Evolutionary conservation across 2,888 invertebrate genomes (phyloP), one percentile per base, ranked within the genome.

Genomic region (Eilema sororculum): DNA sequence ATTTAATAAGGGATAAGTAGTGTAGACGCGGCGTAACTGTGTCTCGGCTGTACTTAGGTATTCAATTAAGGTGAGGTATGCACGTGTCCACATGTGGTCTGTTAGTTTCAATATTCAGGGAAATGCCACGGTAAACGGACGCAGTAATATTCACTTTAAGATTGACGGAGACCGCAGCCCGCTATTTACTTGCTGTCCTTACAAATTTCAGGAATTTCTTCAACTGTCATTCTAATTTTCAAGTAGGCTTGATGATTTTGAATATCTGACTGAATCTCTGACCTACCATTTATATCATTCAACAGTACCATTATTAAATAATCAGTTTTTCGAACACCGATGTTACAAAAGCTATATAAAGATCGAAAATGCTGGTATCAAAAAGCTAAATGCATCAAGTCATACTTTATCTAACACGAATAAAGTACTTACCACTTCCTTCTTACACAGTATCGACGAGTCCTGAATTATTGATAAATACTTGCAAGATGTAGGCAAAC

Each of bases 1-100:
- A 76, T 82, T 82, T 80, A 76, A 82, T 82, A 76, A 68, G 71
- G 73, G 78, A 74, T 80, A 80, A 80, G 75, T 78, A 74, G 72
- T 77, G 63, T 62, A 78, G 37, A 79, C 65, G 65, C 74, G 67
- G 59, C 30, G 58, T 46, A n/a, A 64, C 52, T 68, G 33, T 33
- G 20, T 37, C 56, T 46, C 59, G 67, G 33, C 24, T 60, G 69
- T 72, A 41, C 24, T 25, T 57, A n/a, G 37, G 56, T 61, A 13
- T 65, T 33, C 37, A 22, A 65, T 57, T 37, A 37, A 37, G 24
- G 30, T 22, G 30, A 30, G 22, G 30, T 33, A 13, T 52, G 30
- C 0, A 20, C 12, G 16, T 52, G 22, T 9, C 16, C 20, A 22
- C 33, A 24, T 2, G 9, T 52, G 25, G 24, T 13, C 33, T n/a